Evolutionary conservation across 2,797 vertebrate genomes (phyloP).

Genomic region (Etheostoma nigrum): DNA sequence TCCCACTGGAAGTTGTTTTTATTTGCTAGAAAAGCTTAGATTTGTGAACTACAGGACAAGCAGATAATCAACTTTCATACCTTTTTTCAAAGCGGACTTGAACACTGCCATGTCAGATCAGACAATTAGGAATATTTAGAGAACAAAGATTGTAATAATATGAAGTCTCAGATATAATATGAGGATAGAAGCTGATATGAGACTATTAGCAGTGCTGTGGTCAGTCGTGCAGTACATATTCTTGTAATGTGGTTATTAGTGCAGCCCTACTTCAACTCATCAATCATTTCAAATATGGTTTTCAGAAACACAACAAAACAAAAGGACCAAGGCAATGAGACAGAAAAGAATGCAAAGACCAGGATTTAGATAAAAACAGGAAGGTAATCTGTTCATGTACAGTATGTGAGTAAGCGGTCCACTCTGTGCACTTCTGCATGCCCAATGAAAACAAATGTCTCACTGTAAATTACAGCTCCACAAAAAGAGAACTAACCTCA

Average conservation of each 20-base stretch:
- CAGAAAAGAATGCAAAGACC: not conserved
- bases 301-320: constrained; percentile 1
- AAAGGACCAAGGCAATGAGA: not conserved
- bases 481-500: not conserved
- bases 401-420: not conserved
- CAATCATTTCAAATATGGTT: constrained; percentile 3
- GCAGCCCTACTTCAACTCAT: not conserved
- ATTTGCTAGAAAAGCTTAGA: not conserved
- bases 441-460: not conserved
- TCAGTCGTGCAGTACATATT: not conserved
- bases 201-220: constrained; percentile 28
- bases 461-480: not conserved
- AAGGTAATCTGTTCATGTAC: not conserved
- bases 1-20: not conserved
- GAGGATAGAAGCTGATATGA: constrained; percentile 26
- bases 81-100: not conserved
- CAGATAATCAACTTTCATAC: not conserved
- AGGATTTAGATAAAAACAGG: not conserved
- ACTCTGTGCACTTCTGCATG: not conserved
- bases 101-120: not conserved
- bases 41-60: not conserved
- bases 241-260: constrained; percentile 11
- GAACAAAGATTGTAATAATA: constrained; percentile 19
- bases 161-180: constrained; percentile 3
- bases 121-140: constrained; percentile 5